Conservation (phyloP, 2,113 vertebrate genomes). For the Hippocampus barbouri region DNA sequence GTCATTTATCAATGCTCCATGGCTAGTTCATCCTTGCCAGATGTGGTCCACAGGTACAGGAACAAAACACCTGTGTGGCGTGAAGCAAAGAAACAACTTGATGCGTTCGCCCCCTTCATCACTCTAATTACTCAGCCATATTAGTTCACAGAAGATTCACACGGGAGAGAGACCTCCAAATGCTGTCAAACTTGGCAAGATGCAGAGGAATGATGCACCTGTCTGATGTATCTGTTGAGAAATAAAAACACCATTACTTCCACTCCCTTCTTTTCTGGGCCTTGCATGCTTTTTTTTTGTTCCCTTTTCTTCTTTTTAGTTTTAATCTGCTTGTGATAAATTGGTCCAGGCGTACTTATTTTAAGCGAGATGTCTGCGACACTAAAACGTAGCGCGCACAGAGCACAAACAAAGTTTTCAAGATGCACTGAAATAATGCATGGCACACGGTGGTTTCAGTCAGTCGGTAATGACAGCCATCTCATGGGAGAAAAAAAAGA, state of each 20-base stretch:
- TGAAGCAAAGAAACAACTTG: conserved; percentile 44
- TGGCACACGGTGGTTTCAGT: background rate
- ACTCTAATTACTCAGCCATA: conserved; percentile 56
- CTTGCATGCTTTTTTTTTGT: background rate
- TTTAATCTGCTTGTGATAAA: conserved; percentile 31
- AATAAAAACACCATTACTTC: conserved; percentile 71
- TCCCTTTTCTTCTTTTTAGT: conserved; percentile 14
- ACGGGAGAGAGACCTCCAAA: conserved; percentile 60
- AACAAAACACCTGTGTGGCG: conserved; percentile 46
- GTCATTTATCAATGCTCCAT: conserved; percentile 42
- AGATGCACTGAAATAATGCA: no score
- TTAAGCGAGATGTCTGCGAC: conserved; percentile 12
- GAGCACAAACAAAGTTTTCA: no score
- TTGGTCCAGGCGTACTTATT: conserved; percentile 36
- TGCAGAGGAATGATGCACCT: conserved; percentile 71
- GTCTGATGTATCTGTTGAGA: conserved; percentile 78
- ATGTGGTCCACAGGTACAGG: conserved; percentile 35
- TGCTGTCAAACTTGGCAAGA: conserved; percentile 73
- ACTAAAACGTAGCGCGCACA: no score
- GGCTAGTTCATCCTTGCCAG: conserved; percentile 45
- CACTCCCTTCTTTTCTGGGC: conserved; percentile 28
- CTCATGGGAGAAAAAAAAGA: background rate
- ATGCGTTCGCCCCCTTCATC: conserved; percentile 50
- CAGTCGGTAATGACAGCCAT: background rate
- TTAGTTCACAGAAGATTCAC: conserved; percentile 63